Percentiles rank a stretch among this genome's conserved stretches.
Conservation (phyloP, 23 tunicate species). For the Phallusia fumigata region DNA sequence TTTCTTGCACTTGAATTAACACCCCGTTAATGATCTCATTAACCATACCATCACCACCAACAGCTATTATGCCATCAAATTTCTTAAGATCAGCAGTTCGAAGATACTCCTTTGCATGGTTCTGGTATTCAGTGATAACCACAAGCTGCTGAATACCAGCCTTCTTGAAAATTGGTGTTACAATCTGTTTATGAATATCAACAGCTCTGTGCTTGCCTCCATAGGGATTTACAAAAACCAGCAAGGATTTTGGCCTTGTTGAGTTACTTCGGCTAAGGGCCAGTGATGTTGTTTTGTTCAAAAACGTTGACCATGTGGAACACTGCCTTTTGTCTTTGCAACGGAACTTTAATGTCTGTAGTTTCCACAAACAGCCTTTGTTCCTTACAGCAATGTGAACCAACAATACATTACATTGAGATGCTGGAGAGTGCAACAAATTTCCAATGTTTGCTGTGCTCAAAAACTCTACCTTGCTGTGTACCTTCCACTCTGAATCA, state of each 20-base stretch:
- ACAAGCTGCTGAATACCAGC: slow-evolving; percentile 51
- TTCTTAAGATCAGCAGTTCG: slow-evolving; percentile 43
- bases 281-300: slow-evolving; percentile 1
- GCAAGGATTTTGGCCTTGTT: slow-evolving; percentile 44
- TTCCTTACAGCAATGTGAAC: slow-evolving; percentile 26
- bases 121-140: slow-evolving; percentile 46
- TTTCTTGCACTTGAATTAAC: slow-evolving; percentile 44
- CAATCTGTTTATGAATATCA: slow-evolving; percentile 39
- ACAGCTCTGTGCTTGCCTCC: slow-evolving; percentile 68
- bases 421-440: slow-evolving; percentile 5
- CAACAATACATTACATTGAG: slow-evolving; percentile 19
- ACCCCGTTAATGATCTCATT: slow-evolving; percentile 86
- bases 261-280: background rate
- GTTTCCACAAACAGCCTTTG: slow-evolving; percentile 46
- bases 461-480: slow-evolving; percentile 17
- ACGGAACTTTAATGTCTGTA: slow-evolving; percentile 41
- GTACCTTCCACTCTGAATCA: slow-evolving; percentile 13
- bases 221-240: slow-evolving; percentile 86
- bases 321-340: slow-evolving; percentile 18
- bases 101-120: slow-evolving; percentile 71
- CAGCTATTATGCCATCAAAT: slow-evolving; percentile 82
- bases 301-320: slow-evolving; percentile 27
- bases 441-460: slow-evolving; percentile 1
- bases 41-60: slow-evolving; percentile 95
- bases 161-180: slow-evolving; percentile 52